Evolutionary conservation across 1,140 invertebrate species (phyloP).

Genomic region (Antheraea mylitta): DNA sequence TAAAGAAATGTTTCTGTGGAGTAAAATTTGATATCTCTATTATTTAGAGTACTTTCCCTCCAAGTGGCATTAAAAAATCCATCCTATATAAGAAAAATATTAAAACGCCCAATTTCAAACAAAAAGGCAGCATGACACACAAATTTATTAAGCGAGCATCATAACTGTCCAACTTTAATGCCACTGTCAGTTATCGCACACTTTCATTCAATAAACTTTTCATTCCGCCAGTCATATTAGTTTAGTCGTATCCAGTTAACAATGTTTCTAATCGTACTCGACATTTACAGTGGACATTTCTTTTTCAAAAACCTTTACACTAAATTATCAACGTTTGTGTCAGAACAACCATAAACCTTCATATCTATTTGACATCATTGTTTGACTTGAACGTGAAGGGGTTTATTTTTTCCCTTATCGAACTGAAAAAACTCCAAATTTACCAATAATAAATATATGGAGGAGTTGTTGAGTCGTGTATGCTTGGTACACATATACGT

Average conservation of each 20-base stretch:
- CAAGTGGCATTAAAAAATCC: too few species aligned
- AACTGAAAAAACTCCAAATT: too few species aligned
- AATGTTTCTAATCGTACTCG: background rate
- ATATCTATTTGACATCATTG: background rate
- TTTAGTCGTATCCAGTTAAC: background rate
- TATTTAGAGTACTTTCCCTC: too few species aligned
- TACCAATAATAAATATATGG: too few species aligned
- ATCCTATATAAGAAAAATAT: too few species aligned
- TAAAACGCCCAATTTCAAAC: background rate
- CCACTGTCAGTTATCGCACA: background rate
- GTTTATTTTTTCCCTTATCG: too few species aligned
- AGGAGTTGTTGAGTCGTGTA: too few species aligned
- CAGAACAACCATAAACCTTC: background rate
- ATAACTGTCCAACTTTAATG: background rate
- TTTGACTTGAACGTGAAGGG: too few species aligned
- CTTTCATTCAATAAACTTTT: slow-evolving; percentile 1
- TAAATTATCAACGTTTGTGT: background rate
- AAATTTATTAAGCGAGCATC: background rate
- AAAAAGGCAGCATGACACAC: background rate
- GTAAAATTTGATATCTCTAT: too few species aligned
- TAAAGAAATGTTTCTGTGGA: too few species aligned
- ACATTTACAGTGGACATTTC: background rate
- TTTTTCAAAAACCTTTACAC: background rate
- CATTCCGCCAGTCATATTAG: background rate
- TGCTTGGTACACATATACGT: too few species aligned